These are phyloP conservation scores for Scaeva pyrastri DNA, from an alignment of 2,888 invertebrate species.

Conservation along the genomic window DNA sequence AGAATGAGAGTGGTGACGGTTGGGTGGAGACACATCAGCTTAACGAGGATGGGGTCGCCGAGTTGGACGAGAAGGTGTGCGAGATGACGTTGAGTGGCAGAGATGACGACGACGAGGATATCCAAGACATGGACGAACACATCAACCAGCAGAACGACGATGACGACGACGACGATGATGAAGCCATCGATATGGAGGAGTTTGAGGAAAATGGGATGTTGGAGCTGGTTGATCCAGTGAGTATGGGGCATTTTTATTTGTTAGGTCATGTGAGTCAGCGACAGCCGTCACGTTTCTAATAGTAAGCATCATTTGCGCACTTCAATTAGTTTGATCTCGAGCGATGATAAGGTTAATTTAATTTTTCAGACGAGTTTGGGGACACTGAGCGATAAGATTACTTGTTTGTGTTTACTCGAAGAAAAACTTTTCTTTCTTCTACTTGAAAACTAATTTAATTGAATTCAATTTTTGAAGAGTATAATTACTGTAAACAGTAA, in stretches of 20 bases:
- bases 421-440: background rate
- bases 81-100: slow-evolving; percentile 95
- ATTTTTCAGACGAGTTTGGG: background rate
- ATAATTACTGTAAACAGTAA: too few species aligned
- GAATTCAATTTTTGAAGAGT: too few species aligned
- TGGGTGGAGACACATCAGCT: slow-evolving; percentile 99
- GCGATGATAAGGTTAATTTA: slow-evolving; percentile 18
- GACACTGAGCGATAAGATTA: slow-evolving; percentile 3
- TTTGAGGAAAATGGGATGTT: slow-evolving; percentile 98
- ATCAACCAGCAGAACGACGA: slow-evolving; percentile 85
- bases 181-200: slow-evolving; percentile 98
- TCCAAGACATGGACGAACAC: slow-evolving; percentile 82
- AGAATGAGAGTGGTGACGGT: slow-evolving; percentile 93
- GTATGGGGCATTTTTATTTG: slow-evolving; percentile 70
- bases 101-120: slow-evolving; percentile 86
- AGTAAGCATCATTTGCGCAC: slow-evolving; percentile 4
- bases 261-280: slow-evolving; percentile 1
- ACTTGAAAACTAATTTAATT: too few species aligned
- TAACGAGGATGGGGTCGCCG: slow-evolving; percentile 86
- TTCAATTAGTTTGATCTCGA: slow-evolving; percentile 24
- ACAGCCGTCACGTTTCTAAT: background rate
- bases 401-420: background rate
- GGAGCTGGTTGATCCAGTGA: slow-evolving; percentile 94
- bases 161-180: slow-evolving; percentile 95
- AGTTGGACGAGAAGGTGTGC: slow-evolving; percentile 87